Evolutionary conservation across 2,797 vertebrate genomes (phyloP).

Genomic region (Poeciliopsis turneri): DNA sequence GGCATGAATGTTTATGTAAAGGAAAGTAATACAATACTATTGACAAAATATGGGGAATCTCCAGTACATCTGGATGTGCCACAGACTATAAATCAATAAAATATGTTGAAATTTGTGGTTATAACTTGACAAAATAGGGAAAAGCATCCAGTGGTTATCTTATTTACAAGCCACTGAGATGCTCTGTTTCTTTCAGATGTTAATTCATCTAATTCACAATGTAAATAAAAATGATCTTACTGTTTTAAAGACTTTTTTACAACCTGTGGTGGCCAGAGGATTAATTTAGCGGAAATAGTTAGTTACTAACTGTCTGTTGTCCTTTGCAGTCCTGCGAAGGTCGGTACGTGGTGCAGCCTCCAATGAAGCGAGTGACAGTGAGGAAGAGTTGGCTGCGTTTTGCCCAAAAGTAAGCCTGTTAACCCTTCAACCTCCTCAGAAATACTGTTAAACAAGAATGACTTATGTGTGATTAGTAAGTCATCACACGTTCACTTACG

Average conservation of each 20-base stretch:
- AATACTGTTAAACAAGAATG: constrained; percentile 12
- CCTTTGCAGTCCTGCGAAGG: constrained; percentile 82
- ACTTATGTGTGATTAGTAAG: background rate
- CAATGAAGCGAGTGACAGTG: constrained; percentile 89
- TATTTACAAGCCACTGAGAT: background rate
- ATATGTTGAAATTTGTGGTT: background rate
- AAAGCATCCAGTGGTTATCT: background rate
- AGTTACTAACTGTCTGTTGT: constrained; percentile 52
- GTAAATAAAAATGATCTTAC: background rate
- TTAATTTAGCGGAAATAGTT: background rate
- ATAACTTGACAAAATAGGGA: background rate
- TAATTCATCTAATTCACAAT: background rate
- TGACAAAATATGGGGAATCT: background rate
- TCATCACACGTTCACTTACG: no score
- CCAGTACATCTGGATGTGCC: background rate
- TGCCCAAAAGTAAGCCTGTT: constrained; percentile 88
- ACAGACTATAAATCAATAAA: background rate
- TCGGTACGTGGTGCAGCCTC: constrained; percentile 72
- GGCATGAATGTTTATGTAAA: background rate
- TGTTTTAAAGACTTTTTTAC: background rate
- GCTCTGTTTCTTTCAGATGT: background rate
- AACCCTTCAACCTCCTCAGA: background rate
- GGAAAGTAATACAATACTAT: background rate
- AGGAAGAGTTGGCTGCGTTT: constrained; percentile 96
- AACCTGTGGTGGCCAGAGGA: background rate